A percentile compares a stretch with the other conserved stretches of the same genome.
Evolutionary conservation across 2,888 invertebrate genomes (phyloP).

Genomic region (Ashinkailepas kermadecensis): DNA sequence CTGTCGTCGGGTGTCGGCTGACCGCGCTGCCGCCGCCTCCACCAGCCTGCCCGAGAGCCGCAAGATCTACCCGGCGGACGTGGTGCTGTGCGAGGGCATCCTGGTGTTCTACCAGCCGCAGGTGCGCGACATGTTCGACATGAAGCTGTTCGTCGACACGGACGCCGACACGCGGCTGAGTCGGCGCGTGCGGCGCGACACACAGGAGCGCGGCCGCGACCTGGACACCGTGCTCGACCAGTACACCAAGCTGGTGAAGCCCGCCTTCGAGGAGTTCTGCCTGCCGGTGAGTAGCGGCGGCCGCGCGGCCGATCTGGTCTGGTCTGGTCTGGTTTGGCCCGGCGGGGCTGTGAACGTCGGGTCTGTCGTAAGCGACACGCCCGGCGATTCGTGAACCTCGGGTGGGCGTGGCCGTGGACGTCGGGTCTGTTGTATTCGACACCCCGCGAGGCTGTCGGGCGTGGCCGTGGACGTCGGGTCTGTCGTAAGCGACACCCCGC

Average conservation of each 20-base stretch:
- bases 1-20: too few relatives aligned
- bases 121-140: conserved; percentile 84
- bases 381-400: too few relatives aligned
- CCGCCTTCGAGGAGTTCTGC: conserved; percentile 99
- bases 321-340: too few relatives aligned
- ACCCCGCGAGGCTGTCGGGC: too few relatives aligned
- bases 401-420: too few relatives aligned
- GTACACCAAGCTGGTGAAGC: conserved; percentile 97
- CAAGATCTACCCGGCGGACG: conserved; percentile 89
- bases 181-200: conserved; percentile 87
- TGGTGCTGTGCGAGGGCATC: conserved; percentile 95
- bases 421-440: too few relatives aligned
- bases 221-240: conserved; percentile 90
- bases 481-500: too few relatives aligned
- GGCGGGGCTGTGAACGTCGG: too few relatives aligned
- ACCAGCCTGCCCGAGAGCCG: conserved; percentile 41
- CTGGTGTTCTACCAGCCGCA: conserved; percentile 95
- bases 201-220: conserved; percentile 86
- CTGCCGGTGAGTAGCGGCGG: conserved; percentile 64
- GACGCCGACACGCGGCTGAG: conserved; percentile 96
- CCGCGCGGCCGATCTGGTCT: too few relatives aligned
- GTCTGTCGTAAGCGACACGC: too few relatives aligned
- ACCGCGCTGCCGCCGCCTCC: not conserved
- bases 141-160: conserved; percentile 98
- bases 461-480: too few relatives aligned